Percentiles rank a stretch among this genome's conserved stretches.
Conservation (phyloP, 2,113 vertebrate genomes). For the Dissostichus mawsoni region DNA sequence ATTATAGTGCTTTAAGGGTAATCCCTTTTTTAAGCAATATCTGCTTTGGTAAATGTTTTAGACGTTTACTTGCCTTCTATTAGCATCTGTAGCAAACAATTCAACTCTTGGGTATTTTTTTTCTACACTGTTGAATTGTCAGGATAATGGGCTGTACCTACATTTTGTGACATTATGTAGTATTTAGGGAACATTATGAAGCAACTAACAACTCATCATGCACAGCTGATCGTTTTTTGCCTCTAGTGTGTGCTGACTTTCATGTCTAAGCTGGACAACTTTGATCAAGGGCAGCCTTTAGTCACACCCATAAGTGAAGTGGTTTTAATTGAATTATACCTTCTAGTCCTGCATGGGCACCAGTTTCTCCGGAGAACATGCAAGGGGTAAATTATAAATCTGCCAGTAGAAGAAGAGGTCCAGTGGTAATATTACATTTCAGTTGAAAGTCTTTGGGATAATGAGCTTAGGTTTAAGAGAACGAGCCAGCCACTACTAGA, state of each 20-base stretch:
- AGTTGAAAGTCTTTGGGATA: conserved; percentile 76
- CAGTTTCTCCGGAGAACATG: conserved; percentile 68
- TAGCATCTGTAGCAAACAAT: no score
- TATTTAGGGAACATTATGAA: no score
- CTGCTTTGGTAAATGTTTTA: not conserved
- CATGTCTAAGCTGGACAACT: conserved; percentile 52
- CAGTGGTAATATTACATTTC: conserved; percentile 76
- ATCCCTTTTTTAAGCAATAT: not conserved
- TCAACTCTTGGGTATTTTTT: not conserved
- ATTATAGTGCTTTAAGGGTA: not conserved
- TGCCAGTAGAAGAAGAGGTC: conserved; percentile 64
- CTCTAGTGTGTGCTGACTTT: conserved; percentile 10
- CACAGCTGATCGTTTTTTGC: not conserved
- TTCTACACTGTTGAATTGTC: not conserved
- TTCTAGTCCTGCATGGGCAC: conserved; percentile 47
- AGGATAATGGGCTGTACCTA: not conserved
- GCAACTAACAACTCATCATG: not conserved
- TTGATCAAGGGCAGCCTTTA: conserved; percentile 68
- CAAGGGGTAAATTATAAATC: conserved; percentile 75
- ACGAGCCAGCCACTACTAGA: conserved; percentile 48
- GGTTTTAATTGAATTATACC: conserved; percentile 75
- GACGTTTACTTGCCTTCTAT: not conserved
- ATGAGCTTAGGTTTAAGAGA: conserved; percentile 81
- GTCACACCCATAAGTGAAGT: conserved; percentile 59
- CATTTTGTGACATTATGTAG: not conserved